phyloP scores from a whole-genome alignment of 2,797 vertebrate species.

The Sylvilagus floridanus region DNA sequence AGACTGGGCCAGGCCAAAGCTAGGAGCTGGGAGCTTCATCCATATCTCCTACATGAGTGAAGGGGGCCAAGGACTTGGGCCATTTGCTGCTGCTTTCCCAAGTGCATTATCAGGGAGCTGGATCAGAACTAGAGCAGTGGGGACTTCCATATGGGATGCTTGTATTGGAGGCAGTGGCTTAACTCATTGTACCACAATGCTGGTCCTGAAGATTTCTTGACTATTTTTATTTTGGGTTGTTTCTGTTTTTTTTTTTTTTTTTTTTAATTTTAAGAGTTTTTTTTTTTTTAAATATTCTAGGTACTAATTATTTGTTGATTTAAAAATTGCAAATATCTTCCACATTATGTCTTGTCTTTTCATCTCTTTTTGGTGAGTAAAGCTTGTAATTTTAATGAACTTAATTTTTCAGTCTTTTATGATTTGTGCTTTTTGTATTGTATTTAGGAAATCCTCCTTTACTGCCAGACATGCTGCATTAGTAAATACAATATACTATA shows the following conservation, averaged over 20 bases:
- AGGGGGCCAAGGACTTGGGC: no score
- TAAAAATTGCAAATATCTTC: slow-evolving; percentile 21
- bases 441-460: slow-evolving; percentile 34
- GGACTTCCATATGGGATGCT: no score
- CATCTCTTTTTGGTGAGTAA: slow-evolving; percentile 20
- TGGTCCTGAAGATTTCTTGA: no score
- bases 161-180: no score
- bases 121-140: no score
- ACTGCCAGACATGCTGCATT: slow-evolving; percentile 1
- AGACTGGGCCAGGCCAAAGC: no score
- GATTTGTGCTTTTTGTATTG: slow-evolving; percentile 4
- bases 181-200: no score
- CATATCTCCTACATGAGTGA: no score
- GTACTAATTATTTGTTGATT: slow-evolving; percentile 44
- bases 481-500: slow-evolving; percentile 5
- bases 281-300: neutral
- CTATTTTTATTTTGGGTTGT: slow-evolving; percentile 38
- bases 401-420: slow-evolving; percentile 40
- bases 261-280: slow-evolving; percentile 6
- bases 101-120: no score
- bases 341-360: slow-evolving; percentile 16
- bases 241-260: slow-evolving; percentile 38
- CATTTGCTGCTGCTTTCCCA: no score
- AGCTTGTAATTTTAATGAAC: slow-evolving; percentile 51
- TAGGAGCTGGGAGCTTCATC: no score